Conservation (phyloP, 2,888 invertebrate genomes). For the Hybos culiciformis region DNA sequence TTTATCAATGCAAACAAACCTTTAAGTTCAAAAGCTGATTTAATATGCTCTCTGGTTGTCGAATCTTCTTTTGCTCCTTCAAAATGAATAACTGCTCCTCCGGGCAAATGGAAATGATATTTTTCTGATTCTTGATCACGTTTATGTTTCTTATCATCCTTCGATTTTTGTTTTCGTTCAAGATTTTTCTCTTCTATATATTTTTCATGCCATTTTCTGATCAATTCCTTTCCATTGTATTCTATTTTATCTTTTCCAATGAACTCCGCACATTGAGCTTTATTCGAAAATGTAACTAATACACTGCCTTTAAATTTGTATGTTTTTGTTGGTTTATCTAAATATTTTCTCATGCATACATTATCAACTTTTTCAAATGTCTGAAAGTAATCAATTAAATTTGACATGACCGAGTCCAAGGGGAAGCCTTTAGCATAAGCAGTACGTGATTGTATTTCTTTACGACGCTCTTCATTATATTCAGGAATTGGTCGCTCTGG, state of each 20-base stretch:
- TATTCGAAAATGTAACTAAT: constrained; percentile 71
- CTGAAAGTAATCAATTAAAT: constrained; percentile 58
- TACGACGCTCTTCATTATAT: constrained; percentile 67
- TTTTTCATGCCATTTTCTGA: constrained; percentile 55
- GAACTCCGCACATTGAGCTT: constrained; percentile 69
- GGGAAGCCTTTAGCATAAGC: constrained; percentile 83
- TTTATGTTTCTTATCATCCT: constrained; percentile 35
- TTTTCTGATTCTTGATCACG: constrained; percentile 28
- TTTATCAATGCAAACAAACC: no score
- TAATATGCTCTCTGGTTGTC: constrained; percentile 57
- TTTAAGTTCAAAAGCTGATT: constrained; percentile 43
- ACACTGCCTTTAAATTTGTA: constrained; percentile 81
- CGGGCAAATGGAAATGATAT: constrained; percentile 48
- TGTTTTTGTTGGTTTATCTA: constrained; percentile 48
- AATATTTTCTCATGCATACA: constrained; percentile 45
- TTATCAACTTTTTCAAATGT: constrained; percentile 54
- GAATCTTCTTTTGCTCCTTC: constrained; percentile 44
- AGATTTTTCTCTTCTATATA: constrained; percentile 54
- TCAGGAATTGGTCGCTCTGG: constrained; percentile 59
- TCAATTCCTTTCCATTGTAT: constrained; percentile 49
- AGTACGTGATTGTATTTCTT: constrained; percentile 60
- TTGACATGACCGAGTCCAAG: constrained; percentile 50
- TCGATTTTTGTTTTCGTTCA: constrained; percentile 48
- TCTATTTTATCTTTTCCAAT: constrained; percentile 55
- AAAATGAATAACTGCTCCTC: constrained; percentile 61